phyloP scores from a whole-genome alignment of 1,140 invertebrate genomes.

The Apis florea region DNA sequence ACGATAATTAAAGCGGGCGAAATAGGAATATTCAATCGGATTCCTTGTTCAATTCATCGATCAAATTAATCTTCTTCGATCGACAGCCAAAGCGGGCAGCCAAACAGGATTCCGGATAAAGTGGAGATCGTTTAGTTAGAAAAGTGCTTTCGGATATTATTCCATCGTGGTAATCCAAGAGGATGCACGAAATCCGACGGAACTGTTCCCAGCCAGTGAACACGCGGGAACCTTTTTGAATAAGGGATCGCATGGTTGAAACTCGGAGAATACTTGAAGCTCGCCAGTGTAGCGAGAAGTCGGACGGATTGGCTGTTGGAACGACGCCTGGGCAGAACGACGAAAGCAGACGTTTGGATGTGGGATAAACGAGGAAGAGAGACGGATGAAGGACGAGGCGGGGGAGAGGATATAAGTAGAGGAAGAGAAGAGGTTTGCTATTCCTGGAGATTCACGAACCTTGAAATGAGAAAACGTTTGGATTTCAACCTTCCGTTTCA shows the following conservation, averaged over 20 bases:
- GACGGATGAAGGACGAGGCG: slow-evolving; percentile 34
- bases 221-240: slow-evolving; percentile 57
- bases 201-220: slow-evolving; percentile 53
- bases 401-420: slow-evolving; percentile 36
- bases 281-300: slow-evolving; percentile 57
- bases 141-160: slow-evolving; percentile 57
- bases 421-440: slow-evolving; percentile 47
- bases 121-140: slow-evolving; percentile 46
- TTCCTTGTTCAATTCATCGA: slow-evolving; percentile 8
- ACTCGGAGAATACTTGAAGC: slow-evolving; percentile 59
- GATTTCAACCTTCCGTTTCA: slow-evolving; percentile 26
- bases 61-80: slow-evolving; percentile 16
- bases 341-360: slow-evolving; percentile 57
- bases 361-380: slow-evolving; percentile 29
- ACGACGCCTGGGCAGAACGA: slow-evolving; percentile 51
- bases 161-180: slow-evolving; percentile 50
- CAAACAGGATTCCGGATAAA: slow-evolving; percentile 9
- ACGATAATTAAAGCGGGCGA: too few relatives aligned
- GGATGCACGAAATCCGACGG: slow-evolving; percentile 48
- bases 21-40: too few relatives aligned
- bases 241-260: slow-evolving; percentile 59
- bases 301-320: slow-evolving; percentile 62
- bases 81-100: not conserved
- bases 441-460: slow-evolving; percentile 45
- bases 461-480: slow-evolving; percentile 49